Evolutionary conservation across 2,888 invertebrate genomes (phyloP).

Genomic region (Sminthurides aquaticus): DNA sequence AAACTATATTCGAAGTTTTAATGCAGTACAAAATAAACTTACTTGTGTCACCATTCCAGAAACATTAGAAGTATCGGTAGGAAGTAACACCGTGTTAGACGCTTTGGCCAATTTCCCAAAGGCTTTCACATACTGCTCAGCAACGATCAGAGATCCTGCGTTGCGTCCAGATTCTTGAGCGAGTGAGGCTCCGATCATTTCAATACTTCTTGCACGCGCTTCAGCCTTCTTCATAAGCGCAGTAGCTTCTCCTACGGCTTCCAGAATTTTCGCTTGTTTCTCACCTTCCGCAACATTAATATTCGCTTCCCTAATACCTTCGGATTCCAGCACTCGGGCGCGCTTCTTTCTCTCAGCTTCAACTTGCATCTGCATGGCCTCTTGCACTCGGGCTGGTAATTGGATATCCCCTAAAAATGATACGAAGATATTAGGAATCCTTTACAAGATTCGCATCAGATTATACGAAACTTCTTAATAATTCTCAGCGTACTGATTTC

Average conservation of each 20-base stretch:
- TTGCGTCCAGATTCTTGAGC: conserved; percentile 64
- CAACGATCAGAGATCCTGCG: conserved; percentile 85
- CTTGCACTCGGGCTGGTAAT: conserved; percentile 82
- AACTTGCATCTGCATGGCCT: conserved; percentile 99
- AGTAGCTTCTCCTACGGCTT: conserved; percentile 83
- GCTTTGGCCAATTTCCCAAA: conserved; percentile 88
- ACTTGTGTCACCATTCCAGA: conserved; percentile 73
- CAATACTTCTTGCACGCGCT: conserved; percentile 77
- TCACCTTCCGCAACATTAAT: conserved; percentile 98
- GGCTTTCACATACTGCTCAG: conserved; percentile 91
- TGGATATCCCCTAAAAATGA: conserved; percentile 68
- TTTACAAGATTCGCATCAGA: neutral
- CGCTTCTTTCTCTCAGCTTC: conserved; percentile 96
- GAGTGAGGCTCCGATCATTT: conserved; percentile 64
- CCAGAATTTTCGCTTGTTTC: conserved; percentile 87
- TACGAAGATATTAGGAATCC: conserved; percentile 1
- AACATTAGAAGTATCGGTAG: conserved; percentile 78
- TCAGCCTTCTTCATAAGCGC: conserved; percentile 85
- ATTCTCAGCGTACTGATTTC: conserved; percentile 62
- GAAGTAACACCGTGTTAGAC: conserved; percentile 89
- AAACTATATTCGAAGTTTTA: neutral
- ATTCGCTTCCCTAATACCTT: conserved; percentile 82
- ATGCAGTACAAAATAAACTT: conserved; percentile 35
- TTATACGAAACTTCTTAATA: too few species aligned
- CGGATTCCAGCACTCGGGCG: conserved; percentile 93